Percentiles rank a stretch among this genome's conserved stretches.
These are phyloP conservation scores for Eurystomus glaucurus DNA, from an alignment of 2,797 vertebrate species.

Conservation along the genomic window DNA sequence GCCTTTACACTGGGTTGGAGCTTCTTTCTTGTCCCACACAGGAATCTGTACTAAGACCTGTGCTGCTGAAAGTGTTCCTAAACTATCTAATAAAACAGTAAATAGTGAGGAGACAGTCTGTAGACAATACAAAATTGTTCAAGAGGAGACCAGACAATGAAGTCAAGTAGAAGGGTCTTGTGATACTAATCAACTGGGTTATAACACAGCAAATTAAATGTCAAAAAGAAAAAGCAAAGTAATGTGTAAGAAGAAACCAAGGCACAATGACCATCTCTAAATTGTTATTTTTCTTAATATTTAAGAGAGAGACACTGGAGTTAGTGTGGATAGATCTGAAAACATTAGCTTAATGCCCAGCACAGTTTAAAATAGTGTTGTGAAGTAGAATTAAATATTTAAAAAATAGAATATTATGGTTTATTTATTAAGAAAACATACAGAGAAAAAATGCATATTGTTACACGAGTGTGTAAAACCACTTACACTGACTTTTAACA, in stretches of 20 bases:
- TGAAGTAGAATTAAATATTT: not conserved
- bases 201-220: not conserved
- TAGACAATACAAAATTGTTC: not conserved
- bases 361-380: not conserved
- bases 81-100: not conserved
- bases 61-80: not conserved
- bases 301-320: not conserved
- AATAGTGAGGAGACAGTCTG: not conserved
- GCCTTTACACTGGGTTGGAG: not conserved
- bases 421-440: not conserved
- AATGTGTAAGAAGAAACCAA: not conserved
- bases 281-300: not conserved
- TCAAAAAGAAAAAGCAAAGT: not conserved
- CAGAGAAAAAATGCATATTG: not conserved
- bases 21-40: not conserved
- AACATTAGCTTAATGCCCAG: not conserved
- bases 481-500: not conserved
- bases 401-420: not conserved
- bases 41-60: not conserved
- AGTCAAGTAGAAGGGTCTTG: not conserved
- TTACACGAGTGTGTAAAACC: not conserved
- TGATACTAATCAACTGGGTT: not conserved
- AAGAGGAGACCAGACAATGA: not conserved
- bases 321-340: not conserved
- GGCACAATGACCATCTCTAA: not conserved